Percentiles rank a stretch among this genome's conserved stretches.
Conservation (phyloP, 2,113 vertebrate species). For the Speoplatyrhinus poulsoni region DNA sequence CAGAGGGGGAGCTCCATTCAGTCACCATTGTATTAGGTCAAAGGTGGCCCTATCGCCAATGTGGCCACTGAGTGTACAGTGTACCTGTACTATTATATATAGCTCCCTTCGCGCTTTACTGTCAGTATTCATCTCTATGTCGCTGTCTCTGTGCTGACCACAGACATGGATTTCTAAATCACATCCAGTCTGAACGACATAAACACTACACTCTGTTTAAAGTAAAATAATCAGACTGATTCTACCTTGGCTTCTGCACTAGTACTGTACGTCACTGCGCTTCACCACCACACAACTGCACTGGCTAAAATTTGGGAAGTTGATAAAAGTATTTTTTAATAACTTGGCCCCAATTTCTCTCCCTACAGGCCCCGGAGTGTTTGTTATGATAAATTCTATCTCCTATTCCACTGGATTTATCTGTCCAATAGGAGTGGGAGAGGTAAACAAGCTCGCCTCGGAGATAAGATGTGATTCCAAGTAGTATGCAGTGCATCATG, state of each 20-base stretch:
- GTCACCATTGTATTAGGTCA: background rate
- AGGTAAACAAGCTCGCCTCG: constrained; percentile 54
- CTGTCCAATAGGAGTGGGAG: constrained; percentile 37
- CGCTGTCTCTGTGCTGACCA: constrained; percentile 37
- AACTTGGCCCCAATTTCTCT: constrained; percentile 44
- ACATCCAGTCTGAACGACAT: constrained; percentile 51
- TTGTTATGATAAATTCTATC: constrained; percentile 32
- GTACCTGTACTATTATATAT: constrained; percentile 19
- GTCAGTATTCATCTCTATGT: constrained; percentile 5
- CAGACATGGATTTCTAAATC: constrained; percentile 54
- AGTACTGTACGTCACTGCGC: constrained; percentile 34
- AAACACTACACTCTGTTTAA: constrained; percentile 47
- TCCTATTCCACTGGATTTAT: constrained; percentile 43
- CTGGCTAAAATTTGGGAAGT: constrained; percentile 70
- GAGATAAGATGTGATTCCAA: constrained; percentile 56
- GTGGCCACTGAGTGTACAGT: background rate
- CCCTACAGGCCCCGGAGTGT: constrained; percentile 17
- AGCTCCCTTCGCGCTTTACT: constrained; percentile 39
- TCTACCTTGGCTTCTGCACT: constrained; percentile 40
- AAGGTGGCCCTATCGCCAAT: background rate
- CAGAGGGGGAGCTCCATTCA: too few species aligned
- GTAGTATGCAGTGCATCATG: constrained; percentile 25
- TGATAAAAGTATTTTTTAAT: constrained; percentile 66
- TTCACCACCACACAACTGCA: constrained; percentile 59
- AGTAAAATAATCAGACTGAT: constrained; percentile 56